Percentiles rank a stretch among this genome's conserved stretches.
Evolutionary conservation across 2,888 invertebrate species (phyloP).

Genomic region (Hymenopus coronatus): DNA sequence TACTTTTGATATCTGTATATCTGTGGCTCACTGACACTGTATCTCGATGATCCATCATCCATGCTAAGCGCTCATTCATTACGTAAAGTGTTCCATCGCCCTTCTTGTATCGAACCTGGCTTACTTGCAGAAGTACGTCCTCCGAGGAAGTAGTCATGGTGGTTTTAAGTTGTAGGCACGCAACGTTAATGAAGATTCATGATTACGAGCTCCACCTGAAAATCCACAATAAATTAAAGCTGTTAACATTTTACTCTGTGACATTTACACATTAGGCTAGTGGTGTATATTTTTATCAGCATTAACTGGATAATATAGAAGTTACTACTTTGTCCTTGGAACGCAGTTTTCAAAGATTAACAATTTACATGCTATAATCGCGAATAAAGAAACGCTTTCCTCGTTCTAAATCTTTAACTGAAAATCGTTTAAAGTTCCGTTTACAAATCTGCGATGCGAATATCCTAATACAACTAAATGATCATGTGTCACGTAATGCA

Average conservation of each 20-base stretch:
- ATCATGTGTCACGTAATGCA: background rate
- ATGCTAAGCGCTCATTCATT: conserved; percentile 93
- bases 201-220: background rate
- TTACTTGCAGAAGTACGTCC: conserved; percentile 90
- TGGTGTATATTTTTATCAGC: background rate
- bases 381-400: no score
- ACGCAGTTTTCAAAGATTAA: background rate
- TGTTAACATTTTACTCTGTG: background rate
- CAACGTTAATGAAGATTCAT: background rate
- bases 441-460: background rate
- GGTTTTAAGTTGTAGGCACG: conserved; percentile 34
- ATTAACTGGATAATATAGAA: background rate
- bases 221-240: background rate
- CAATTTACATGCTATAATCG: no score
- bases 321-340: background rate
- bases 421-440: no score
- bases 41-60: conserved; percentile 92
- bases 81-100: conserved; percentile 93
- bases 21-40: conserved; percentile 90
- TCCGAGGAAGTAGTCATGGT: conserved; percentile 86
- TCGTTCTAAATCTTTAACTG: no score
- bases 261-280: background rate
- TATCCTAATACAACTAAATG: conserved; percentile 27
- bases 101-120: conserved; percentile 92
- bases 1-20: conserved; percentile 93